phyloP scores from a whole-genome alignment of 2,797 vertebrate genomes.

The Anas bernieri region DNA sequence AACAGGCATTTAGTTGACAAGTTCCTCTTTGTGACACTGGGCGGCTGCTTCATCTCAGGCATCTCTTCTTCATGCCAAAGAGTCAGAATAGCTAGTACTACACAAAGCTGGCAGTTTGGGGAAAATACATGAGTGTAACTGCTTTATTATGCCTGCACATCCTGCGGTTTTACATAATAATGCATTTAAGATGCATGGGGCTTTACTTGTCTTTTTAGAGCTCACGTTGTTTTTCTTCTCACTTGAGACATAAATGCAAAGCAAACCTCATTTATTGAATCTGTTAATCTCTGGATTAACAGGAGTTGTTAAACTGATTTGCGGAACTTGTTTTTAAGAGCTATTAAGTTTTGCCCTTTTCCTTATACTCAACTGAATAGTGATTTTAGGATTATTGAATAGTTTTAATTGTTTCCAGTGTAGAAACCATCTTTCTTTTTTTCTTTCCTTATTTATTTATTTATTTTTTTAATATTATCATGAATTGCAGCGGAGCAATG shows the following conservation, averaged over 20 bases:
- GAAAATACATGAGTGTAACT: background rate
- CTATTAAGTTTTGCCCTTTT: background rate
- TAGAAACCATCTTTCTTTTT: background rate
- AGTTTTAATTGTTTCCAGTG: background rate
- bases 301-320: background rate
- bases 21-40: background rate
- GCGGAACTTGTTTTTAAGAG: background rate
- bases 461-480: too few species aligned
- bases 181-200: background rate
- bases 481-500: background rate
- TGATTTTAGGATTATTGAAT: background rate
- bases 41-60: background rate
- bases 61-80: background rate
- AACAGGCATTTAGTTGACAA: background rate
- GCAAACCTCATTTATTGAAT: background rate
- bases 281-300: constrained; percentile 23
- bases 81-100: background rate
- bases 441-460: too few species aligned
- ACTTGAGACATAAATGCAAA: background rate
- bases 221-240: background rate
- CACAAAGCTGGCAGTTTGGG: background rate
- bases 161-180: background rate
- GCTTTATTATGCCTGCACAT: background rate
- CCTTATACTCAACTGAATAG: background rate
- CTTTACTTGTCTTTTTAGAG: background rate